Evolutionary conservation across 1,140 invertebrate species (phyloP), one percentile per base, ranked within the genome.

Genomic region (Penaeus indicus): DNA sequence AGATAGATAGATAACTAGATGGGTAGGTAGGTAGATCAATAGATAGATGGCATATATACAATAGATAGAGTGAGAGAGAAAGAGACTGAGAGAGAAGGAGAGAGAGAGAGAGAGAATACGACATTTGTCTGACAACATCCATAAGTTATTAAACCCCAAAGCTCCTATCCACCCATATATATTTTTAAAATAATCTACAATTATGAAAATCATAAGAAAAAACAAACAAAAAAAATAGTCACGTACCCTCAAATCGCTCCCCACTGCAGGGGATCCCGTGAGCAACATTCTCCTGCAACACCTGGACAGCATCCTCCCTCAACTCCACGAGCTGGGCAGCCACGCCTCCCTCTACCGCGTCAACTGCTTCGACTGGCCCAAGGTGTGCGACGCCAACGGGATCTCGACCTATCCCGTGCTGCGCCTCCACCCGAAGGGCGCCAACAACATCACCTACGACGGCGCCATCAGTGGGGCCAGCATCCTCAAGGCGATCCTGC

Each of bases 271-370:
- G 86, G 86, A 88, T 54, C 86, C 86, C 13, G 81, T 81, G 27
- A 88, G 86, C 69, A 88, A 84, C 64, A 79, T 79, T 21, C 69
- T 88, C 11, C 60, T 88, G 61, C 86, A 88, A 64, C 86, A 88
- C 69, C 62, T 88, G 67, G 84, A 62, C 62, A 47, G 60, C 19
- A 27, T 88, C 27, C n/a, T 62, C 19, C 54, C 67, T 7, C 25
- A 38, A 42, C 69, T 88, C 27, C 60, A 63, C 25, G 67, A 78
- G 11, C 69, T 82, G 21, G 38, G 72, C 25, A 88, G 86, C 27
- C 64, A 77, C 21, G 67, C 86, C 10, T 83, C 86, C 21, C 38
- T 88, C 4, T 42, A 88, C 60, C 69, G 81, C 11, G 38, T 83
- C 21, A 63, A 84, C 69, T 83, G 80, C 63, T 84, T 78, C 27